Conservation (phyloP, 2,797 vertebrate species). For the Etheostoma nigrum region DNA sequence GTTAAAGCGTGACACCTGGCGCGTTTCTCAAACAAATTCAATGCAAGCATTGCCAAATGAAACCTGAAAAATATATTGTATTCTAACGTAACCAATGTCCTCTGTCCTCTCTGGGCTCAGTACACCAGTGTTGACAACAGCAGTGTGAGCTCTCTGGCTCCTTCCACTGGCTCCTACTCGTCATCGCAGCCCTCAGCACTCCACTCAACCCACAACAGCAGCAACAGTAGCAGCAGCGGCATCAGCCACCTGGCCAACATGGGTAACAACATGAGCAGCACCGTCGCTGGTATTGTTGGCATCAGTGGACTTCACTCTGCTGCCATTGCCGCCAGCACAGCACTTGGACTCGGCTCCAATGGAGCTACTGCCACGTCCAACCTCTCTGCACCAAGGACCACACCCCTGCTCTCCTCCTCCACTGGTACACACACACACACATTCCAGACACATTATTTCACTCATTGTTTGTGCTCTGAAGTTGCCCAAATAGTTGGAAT, state of each 20-base stretch:
- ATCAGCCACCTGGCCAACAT: conserved; percentile 77
- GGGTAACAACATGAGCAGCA: conserved; percentile 73
- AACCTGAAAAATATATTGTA: not conserved
- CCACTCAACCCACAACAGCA: conserved; percentile 77
- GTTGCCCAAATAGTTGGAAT: not conserved
- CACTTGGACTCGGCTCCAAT: conserved; percentile 88
- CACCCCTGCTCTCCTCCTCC: conserved; percentile 88
- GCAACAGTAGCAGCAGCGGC: conserved; percentile 76
- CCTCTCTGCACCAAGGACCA: conserved; percentile 84
- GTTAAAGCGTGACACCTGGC: too few relatives aligned
- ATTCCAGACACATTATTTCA: not conserved
- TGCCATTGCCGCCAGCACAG: conserved; percentile 64
- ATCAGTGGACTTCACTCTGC: conserved; percentile 82
- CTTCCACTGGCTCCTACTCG: conserved; percentile 83
- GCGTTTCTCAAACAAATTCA: too few relatives aligned
- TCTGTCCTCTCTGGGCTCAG: conserved; percentile 73
- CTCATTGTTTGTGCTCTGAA: not conserved
- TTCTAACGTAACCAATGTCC: not conserved
- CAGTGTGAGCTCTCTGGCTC: conserved; percentile 81
- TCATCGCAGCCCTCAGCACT: conserved; percentile 71
- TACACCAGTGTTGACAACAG: conserved; percentile 89
- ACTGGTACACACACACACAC: conserved; percentile 67
- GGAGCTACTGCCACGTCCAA: conserved; percentile 86
- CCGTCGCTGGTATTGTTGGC: conserved; percentile 63
- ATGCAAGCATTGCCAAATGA: not conserved